Base-by-base conservation (phyloP, 2,113 vertebrate species). In the Trematocara stigmaticum region DNA sequence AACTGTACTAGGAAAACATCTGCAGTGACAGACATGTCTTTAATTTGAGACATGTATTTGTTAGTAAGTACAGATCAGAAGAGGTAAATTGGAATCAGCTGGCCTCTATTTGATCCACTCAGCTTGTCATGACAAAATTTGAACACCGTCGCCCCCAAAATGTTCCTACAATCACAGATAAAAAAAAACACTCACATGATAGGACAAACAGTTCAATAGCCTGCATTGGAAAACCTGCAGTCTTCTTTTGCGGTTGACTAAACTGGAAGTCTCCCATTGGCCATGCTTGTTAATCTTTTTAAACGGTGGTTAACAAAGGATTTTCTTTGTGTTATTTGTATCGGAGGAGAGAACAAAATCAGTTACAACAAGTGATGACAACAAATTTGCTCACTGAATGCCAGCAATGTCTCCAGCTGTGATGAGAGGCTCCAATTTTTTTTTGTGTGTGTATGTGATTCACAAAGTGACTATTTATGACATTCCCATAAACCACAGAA, bases 391-490 rank as follows among this genome's bases (percentile, higher is more conserved):
- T 47, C 71, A 81, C 42, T 71, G 85, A 85, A 64, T 78, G 59
- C 66, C 13, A 26, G 82, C 40, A 90, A 87, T 31, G 23, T 86
- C 53, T 92, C 84, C 84, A 88, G 76, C 85, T 89, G 89, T 78
- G 87, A 89, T 45, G 82, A 89, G 82, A 85, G 81, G 69, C 84
- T 83, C 20, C n/a, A 40, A 56, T 71, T 76, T 92, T 61, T 34
- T 26, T 0, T 61, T 61, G 57, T 69, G 61, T 69, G 64, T 71
- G 64, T 66, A 61, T 59, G 47, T 71, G 82, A 87, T 88, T 91
- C 79, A 84, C 61, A 87, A 89, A 92, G 87, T 80, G 86, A 86
- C 83, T 88, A 86, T 90, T 94, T 88, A 83, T 92, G 90, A 89
- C 88, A 78, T 79, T 69, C 79, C 74, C 83, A 79, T 92, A 84